Base-by-base conservation (phyloP, 2,888 invertebrate genomes). In the Anarsia innoxiella region DNA sequence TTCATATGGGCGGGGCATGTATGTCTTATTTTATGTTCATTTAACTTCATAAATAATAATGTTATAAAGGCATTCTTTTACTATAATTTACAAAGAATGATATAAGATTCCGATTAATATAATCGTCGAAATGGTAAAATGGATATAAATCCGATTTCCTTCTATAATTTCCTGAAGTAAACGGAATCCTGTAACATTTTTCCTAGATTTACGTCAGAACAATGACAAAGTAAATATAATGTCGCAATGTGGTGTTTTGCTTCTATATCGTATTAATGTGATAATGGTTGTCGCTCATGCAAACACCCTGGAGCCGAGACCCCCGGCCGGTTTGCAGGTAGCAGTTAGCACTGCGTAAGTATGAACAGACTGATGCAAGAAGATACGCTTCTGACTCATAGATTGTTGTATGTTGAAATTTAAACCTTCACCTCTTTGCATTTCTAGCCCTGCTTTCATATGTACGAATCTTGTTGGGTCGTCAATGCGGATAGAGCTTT, bases 261-360 rank as follows among this genome's bases (percentile, higher is more conserved):
- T 5, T 19, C 8, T 19, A 8, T 19, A 19, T 19, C 76, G 62
- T 70, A 83, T 82, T 83, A 84, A 83, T 83, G 66, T 79, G 63
- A 77, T 79, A 72, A 82, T 83, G 82, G 80, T 84, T 84, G 80
- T 83, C 82, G 70, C 78, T 83, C 82, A 83, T 83, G 84, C 84
- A 70, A 76, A 75, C 82, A 56, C 49, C 69, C 66, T 63, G 82
- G 82, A 78, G 80, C 66, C 61, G 57, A 67, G 52, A 50, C 65
- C 63, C n/a, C 68, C 72, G 68, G 66, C 72, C 73, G 60, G 73
- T 65, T 66, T 62, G 80, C 79, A 65, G 76, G 66, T 70, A 66
- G 59, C 72, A 59, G 63, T 66, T 67, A 62, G 54, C 59, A 61
- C 62, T 59, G 65, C 65, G 83, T 83, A 79, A 84, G 84, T 83